A percentile compares a stretch with the other conserved stretches of the same genome.
Evolutionary conservation across 2,113 vertebrate species (phyloP).

Genomic region (Tenrec ecaudatus): DNA sequence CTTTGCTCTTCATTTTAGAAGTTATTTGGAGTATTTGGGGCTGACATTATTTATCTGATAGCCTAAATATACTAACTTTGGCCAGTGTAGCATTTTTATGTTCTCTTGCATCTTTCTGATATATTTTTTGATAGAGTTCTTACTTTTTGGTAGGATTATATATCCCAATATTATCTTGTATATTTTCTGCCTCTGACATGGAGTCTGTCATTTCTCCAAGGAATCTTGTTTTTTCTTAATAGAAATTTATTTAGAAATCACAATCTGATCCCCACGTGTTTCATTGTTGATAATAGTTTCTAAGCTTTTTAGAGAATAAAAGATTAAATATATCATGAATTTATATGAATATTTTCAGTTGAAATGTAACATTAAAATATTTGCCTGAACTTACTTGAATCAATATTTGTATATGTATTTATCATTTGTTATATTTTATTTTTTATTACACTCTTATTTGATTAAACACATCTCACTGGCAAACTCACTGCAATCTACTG

Average conservation of each 20-base stretch:
- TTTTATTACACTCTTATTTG: slow-evolving; percentile 9
- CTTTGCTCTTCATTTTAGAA: background rate
- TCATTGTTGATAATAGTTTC: slow-evolving; percentile 4
- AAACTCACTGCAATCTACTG: too few species aligned
- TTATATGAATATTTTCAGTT: slow-evolving; percentile 41
- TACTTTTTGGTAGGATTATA: background rate
- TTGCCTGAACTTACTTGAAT: slow-evolving; percentile 28
- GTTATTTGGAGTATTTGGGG: background rate
- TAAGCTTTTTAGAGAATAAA: slow-evolving; percentile 27
- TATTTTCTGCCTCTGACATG: background rate
- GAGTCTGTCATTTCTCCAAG: background rate
- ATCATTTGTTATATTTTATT: slow-evolving; percentile 30
- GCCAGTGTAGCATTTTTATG: background rate
- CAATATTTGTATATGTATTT: slow-evolving; percentile 57
- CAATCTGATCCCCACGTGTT: background rate
- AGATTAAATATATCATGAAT: background rate
- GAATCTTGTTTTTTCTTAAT: background rate
- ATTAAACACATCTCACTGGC: background rate
- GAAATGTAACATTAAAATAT: slow-evolving; percentile 16
- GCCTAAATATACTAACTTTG: background rate
- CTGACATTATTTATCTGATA: background rate
- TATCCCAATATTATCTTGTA: background rate
- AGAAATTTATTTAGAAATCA: slow-evolving; percentile 13
- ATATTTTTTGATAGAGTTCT: background rate
- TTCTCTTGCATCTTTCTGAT: background rate